A percentile compares a stretch with the other conserved stretches of the same genome.
Evolutionary conservation across 2,888 invertebrate genomes (phyloP).

Genomic region (Epinotia bilunana): DNA sequence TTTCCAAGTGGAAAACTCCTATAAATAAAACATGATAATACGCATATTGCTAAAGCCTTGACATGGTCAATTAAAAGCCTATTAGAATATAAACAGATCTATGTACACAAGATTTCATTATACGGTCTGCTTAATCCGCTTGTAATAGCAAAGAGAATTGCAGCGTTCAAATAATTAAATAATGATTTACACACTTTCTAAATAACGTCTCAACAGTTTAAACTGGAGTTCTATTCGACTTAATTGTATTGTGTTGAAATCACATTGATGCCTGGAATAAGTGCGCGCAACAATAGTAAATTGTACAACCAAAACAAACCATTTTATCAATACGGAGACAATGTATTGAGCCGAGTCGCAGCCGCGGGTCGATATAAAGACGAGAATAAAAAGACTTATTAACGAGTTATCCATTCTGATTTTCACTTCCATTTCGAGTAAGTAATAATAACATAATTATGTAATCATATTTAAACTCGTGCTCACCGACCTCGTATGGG

Average conservation of each 20-base stretch:
- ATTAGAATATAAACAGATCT: not conserved
- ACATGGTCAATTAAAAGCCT: conserved; percentile 19
- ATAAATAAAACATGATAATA: conserved; percentile 8
- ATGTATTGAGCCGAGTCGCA: too few relatives aligned
- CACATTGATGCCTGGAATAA: not conserved
- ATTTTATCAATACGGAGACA: too few relatives aligned
- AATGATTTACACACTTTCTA: not conserved
- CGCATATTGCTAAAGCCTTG: conserved; percentile 12
- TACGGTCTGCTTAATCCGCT: conserved; percentile 4
- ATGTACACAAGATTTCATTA: conserved; percentile 7
- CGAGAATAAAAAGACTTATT: too few relatives aligned
- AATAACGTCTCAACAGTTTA: not conserved
- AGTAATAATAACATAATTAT: too few relatives aligned
- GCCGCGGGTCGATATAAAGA: too few relatives aligned
- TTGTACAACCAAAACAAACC: too few relatives aligned
- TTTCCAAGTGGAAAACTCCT: not conserved
- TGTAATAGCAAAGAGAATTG: conserved; percentile 3
- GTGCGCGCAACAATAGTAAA: too few relatives aligned
- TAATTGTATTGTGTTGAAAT: not conserved
- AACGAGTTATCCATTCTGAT: too few relatives aligned
- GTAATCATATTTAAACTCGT: too few relatives aligned
- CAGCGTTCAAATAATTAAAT: not conserved
- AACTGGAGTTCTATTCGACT: not conserved
- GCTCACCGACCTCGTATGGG: too few relatives aligned
- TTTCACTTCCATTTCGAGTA: too few relatives aligned